Evolutionary conservation across 2,888 invertebrate genomes (phyloP), one percentile per base, ranked within the genome.

Genomic region (Seira musarum): DNA sequence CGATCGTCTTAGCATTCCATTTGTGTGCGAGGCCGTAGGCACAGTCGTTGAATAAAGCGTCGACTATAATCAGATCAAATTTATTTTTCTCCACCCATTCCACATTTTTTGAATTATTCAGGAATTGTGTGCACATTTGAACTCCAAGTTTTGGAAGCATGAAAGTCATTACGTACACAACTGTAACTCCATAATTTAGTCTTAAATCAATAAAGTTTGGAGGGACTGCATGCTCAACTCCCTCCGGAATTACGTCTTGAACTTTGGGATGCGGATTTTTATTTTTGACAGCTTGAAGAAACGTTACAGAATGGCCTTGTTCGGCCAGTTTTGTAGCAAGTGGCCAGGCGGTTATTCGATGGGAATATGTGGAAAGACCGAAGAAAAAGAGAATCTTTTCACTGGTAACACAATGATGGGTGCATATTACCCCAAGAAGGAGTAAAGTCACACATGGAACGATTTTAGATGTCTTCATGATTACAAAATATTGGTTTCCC

Each of bases 311-410:
- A 40, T 83, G 83, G 25, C 83, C 83, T 21, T 74, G 25, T 13
- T 81, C 81, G 1, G 79, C 74, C 0, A 83, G 60, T 24, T 64
- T 63, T 19, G 76, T 70, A 8, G 80, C 80, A 0, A 83, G 49
- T 2, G 83, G 83, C 83, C 83, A 83, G 1, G 80, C 83, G 0
- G 75, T 75, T 13, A 83, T 78, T 5, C 83, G 70, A 24, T 84
- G 83, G 22, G 82, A 82, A 67, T 83, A 84, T 13, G 84, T 85
- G 3, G 86, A 84, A 25, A 84, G 21, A 25, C 83, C 74, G 70
- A 86, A 78, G 80, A 83, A 72, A 72, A 85, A 67, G 25, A 84
- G 49, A 82, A 85, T 72, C 25, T 82, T 79, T 22, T 68, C 79
- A 13, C 79, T 68, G 3, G n/a, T n/a, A n/a, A n/a, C n/a, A n/a